Evolutionary conservation across 2,888 invertebrate species (phyloP).

Genomic region (Acleris cristana): DNA sequence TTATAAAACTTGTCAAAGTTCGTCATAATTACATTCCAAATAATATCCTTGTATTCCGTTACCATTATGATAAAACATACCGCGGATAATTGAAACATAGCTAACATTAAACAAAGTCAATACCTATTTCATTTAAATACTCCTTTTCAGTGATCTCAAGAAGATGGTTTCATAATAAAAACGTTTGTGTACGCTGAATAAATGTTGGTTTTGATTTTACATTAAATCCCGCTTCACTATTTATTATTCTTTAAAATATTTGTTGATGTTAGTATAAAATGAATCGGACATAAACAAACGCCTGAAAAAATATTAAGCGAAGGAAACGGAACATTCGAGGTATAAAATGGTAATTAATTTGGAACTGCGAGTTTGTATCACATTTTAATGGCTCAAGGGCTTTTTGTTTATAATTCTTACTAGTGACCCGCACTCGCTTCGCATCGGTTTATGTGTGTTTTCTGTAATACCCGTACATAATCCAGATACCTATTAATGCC

Average conservation of each 20-base stretch:
- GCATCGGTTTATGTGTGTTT: too few species aligned
- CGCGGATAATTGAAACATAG: too few species aligned
- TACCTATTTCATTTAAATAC: neutral
- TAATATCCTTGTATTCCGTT: too few species aligned
- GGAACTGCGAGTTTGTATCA: slow-evolving; percentile 8
- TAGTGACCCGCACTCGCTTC: too few species aligned
- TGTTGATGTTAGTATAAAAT: slow-evolving; percentile 15
- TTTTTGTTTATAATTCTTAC: slow-evolving; percentile 8
- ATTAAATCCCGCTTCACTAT: neutral
- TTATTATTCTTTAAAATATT: slow-evolving; percentile 5
- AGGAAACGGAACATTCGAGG: neutral
- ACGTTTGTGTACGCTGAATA: neutral
- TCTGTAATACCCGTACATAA: too few species aligned
- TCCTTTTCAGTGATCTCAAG: neutral
- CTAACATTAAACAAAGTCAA: neutral
- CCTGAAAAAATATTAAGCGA: slow-evolving; percentile 28
- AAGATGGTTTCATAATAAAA: neutral
- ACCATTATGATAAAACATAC: too few species aligned
- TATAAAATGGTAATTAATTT: slow-evolving; percentile 22
- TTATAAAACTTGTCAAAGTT: too few species aligned
- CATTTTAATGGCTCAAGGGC: neutral
- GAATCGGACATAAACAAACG: slow-evolving; percentile 11
- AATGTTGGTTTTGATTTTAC: neutral
- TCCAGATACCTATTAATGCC: too few species aligned
- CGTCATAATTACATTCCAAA: too few species aligned